Conservation (phyloP, 2,888 invertebrate species). For the Leptothorax acervorum region DNA sequence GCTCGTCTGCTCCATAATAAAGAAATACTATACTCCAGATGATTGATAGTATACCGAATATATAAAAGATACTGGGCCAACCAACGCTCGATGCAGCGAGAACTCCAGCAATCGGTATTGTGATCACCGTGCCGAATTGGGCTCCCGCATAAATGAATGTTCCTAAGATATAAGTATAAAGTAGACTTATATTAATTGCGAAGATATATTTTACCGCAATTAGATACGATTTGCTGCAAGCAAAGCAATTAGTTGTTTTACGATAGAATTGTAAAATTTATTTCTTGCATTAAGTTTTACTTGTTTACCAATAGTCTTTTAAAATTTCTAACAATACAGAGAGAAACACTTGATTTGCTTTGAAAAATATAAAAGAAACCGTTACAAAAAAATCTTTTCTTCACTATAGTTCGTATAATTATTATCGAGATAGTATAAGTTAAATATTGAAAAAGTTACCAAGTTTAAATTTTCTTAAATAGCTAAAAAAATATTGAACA, state of each 20-base stretch:
- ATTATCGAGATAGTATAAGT: too few relatives aligned
- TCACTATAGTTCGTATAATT: too few relatives aligned
- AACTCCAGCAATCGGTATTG: conserved; percentile 88
- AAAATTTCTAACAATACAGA: not conserved
- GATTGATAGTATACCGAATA: conserved; percentile 87
- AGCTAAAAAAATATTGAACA: too few relatives aligned
- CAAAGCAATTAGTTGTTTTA: not conserved
- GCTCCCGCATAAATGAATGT: conserved; percentile 86
- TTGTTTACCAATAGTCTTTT: not conserved
- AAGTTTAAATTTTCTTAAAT: too few relatives aligned
- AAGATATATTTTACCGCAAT: not conserved
- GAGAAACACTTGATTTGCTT: not conserved
- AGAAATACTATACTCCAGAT: conserved; percentile 87
- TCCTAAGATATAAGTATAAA: conserved; percentile 65
- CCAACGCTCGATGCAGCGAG: conserved; percentile 88
- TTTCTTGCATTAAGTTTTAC: not conserved
- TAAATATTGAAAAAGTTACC: too few relatives aligned
- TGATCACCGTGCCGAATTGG: conserved; percentile 90
- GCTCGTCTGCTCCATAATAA: conserved; percentile 87
- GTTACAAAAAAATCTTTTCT: too few relatives aligned
- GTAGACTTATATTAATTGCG: not conserved
- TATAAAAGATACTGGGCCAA: conserved; percentile 90
- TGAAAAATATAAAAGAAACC: too few relatives aligned
- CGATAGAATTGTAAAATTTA: not conserved
- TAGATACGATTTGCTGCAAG: not conserved